Base-by-base conservation (phyloP, 2,888 invertebrate genomes). In the Drosophila mimetica region DNA sequence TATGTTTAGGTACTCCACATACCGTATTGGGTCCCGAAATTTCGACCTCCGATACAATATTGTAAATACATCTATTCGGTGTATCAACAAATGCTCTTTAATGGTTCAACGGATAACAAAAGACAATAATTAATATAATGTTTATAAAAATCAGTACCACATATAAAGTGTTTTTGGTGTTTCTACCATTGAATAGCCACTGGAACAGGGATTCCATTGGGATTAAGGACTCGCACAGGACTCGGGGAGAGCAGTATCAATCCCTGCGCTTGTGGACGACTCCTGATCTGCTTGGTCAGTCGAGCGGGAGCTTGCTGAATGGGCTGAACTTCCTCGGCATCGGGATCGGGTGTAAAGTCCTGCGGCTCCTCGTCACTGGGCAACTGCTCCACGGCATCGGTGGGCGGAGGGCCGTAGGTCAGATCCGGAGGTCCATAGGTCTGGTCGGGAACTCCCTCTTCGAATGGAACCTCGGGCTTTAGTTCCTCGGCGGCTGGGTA, bases 61-160 rank as follows among this genome's bases (percentile, higher is more conserved):
- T 32, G 20, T 32, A 60, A 37, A 2, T 66, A 57, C 70, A 70
- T 58, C 34, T n/a, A 48, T 25, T 70, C 13, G 58, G 70, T 69
- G 46, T 58, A 65, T 69, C 58, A 39, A 18, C 46, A 57, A 69
- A 66, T 44, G 60, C 42, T 66, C 66, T 71, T 70, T 66, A 53
- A 72, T 65, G 48, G 36, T 70, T 70, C 18, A 80, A 70, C 70
- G 58, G 51, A 55, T 84, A 76, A 87, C 77, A 79, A 83, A 82
- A 48, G 82, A 83, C 82, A 83, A 83, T 82, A 82, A 82, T 83
- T 69, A 82, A 74, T 61, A 71, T 71, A 80, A 83, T 58, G 83
- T 87, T 85, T 86, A 47, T 82, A 78, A 71, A 78, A 75, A 50
- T 30, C 22, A 66, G 30, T 7, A 36, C 14, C 28, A 37, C 5